phyloP scores from a whole-genome alignment of 2,113 vertebrate genomes.

The Petaurus breviceps region DNA sequence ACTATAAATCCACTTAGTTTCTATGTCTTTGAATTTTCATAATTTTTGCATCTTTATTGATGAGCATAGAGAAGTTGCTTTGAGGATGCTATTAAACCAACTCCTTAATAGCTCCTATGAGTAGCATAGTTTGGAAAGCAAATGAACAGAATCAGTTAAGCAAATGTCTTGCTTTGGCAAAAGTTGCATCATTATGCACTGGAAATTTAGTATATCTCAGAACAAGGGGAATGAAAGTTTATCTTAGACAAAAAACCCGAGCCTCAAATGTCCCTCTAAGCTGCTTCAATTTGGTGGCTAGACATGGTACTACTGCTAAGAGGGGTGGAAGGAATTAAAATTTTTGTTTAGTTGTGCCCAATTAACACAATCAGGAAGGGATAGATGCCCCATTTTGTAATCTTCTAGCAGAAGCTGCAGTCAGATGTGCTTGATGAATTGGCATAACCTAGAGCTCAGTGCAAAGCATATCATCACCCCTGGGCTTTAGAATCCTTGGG shows the following conservation, averaged over 20 bases:
- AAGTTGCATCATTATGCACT: rapidly evolving
- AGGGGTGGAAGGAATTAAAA: neutral
- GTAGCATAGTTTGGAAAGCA: slow-evolving; percentile 48
- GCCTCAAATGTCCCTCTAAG: neutral
- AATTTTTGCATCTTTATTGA: neutral
- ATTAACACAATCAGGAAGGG: neutral
- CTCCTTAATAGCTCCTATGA: slow-evolving; percentile 35
- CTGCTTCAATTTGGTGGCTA: neutral
- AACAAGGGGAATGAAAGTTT: neutral
- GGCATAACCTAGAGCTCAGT: neutral
- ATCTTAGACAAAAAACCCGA: neutral
- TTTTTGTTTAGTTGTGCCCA: neutral
- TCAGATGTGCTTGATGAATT: no score
- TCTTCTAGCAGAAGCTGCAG: neutral
- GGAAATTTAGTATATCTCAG: slow-evolving; percentile 57
- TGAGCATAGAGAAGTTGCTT: slow-evolving; percentile 1
- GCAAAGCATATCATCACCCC: neutral
- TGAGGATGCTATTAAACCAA: rapidly evolving
- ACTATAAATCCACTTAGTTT: neutral
- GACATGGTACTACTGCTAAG: neutral
- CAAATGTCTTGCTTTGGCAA: slow-evolving; percentile 59
- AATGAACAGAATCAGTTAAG: slow-evolving; percentile 62
- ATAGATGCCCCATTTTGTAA: neutral
- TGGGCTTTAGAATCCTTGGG: neutral
- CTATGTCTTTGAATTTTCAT: neutral